Base-by-base conservation (phyloP, 2,797 vertebrate species). In the Lithobates pipiens region DNA sequence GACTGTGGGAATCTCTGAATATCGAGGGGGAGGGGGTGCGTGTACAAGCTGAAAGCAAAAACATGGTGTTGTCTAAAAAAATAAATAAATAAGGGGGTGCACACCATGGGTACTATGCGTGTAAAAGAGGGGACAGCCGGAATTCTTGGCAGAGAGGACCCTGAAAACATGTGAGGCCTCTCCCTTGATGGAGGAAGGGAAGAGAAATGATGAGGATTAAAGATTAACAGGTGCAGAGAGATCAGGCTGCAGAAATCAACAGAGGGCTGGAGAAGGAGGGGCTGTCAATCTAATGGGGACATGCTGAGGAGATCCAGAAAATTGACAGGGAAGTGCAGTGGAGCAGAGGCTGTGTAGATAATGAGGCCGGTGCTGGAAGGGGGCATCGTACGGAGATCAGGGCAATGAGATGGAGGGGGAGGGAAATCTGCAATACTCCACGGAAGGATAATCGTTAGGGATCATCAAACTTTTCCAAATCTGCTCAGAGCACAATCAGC, bases 221-320 rank as follows among this genome's bases (percentile, higher is more conserved):
- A 86, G 50, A 77, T 86, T 82, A 86, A 86, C 85, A 86, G 85
- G 85, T 86, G 85, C 85, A 86, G 67, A 77, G 74, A 68, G 77
- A 82, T 61, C 85, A 82, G 32, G 72, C 76, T 80, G 77, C 57
- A 68, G 68, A 65, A 75, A 67, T 54, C 83, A 79, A 72, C 76
- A 65, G 54, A 78, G 76, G 76, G 69, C 69, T 57, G 61, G 54
- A 42, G 29, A 36, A 54, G 76, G 46, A 67, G 76, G 83, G 83
- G 25, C 57, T 39, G 63, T 21, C 63, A 83, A 83, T 79, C 34
- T 77, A 39, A 83, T 61, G 54, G 68, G 83, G 76, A 61, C 69
- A 85, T 57, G 32, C 29, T 18, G 70, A 54, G 39, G 70, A 68
- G 27, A 85, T 18, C 34, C 39, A 84, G 82, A 77, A 72, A 27